These are phyloP conservation scores for Rhizomys pruinosus DNA, from an alignment of 2,113 vertebrate species.

Conservation along the genomic window DNA sequence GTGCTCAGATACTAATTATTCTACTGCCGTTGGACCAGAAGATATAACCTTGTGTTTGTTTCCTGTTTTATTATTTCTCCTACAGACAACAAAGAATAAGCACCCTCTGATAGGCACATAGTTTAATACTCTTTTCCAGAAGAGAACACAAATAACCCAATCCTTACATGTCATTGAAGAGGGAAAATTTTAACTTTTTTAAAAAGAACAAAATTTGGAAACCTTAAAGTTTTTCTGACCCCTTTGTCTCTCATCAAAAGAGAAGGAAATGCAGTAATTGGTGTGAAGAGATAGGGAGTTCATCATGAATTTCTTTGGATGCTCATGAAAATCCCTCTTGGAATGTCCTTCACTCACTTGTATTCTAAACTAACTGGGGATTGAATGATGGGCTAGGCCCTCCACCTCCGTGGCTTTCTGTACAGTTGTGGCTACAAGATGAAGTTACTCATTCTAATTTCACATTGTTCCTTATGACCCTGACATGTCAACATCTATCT, in stretches of 20 bases:
- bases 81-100: not conserved
- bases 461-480: not conserved
- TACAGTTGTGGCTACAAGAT: not conserved
- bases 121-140: constrained; percentile 19
- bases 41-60: not conserved
- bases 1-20: not conserved
- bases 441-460: not conserved
- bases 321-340: not conserved
- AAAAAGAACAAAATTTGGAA: not conserved
- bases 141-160: not conserved
- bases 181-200: not conserved
- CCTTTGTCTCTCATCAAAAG: not conserved
- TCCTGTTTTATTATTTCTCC: not conserved
- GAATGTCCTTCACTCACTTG: not conserved
- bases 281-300: not conserved
- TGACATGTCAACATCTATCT: not conserved
- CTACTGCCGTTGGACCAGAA: not conserved
- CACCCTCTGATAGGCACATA: not conserved
- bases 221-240: not conserved
- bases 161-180: not conserved
- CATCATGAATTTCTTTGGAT: not conserved
- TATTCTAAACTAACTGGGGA: not conserved
- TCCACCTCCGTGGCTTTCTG: not conserved
- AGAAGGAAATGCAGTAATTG: not conserved
- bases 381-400: not conserved